Evolutionary conservation across 2,797 vertebrate species (phyloP).

Genomic region (Pogonophryne albipinna): DNA sequence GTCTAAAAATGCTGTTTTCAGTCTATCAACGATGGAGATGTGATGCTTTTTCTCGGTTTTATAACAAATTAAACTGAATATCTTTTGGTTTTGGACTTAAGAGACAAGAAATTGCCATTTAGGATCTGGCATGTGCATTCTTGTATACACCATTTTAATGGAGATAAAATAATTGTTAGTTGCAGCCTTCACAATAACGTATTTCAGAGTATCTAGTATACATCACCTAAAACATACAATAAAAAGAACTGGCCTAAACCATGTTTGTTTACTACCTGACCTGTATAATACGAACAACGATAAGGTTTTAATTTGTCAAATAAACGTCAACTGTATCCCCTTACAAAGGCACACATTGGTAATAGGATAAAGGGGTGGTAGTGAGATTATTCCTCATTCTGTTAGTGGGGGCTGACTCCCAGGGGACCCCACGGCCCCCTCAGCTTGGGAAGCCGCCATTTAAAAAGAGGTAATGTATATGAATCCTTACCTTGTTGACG

Average conservation of each 20-base stretch:
- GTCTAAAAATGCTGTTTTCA: too few species aligned
- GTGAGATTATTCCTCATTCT: slow-evolving; percentile 23
- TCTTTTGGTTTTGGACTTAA: too few species aligned
- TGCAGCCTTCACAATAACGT: too few species aligned
- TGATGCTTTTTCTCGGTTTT: too few species aligned
- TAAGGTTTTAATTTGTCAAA: neutral
- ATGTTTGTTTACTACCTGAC: slow-evolving; percentile 17
- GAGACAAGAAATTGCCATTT: too few species aligned
- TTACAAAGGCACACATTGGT: slow-evolving; percentile 23
- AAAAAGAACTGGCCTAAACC: neutral
- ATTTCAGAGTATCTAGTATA: too few species aligned
- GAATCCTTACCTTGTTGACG: slow-evolving; percentile 96
- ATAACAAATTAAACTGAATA: too few species aligned
- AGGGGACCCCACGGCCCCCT: slow-evolving; percentile 8
- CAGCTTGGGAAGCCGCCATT: slow-evolving; percentile 26
- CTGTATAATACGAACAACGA: neutral
- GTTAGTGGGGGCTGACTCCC: slow-evolving; percentile 15
- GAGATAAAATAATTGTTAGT: too few species aligned
- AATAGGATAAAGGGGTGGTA: slow-evolving; percentile 5
- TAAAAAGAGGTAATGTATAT: slow-evolving; percentile 45
- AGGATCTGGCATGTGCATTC: too few species aligned
- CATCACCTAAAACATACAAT: too few species aligned
- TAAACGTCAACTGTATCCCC: neutral
- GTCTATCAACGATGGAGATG: too few species aligned
- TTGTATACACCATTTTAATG: too few species aligned